Base-by-base conservation (phyloP, 2,888 invertebrate genomes). In the Eupithecia abbreviata region DNA sequence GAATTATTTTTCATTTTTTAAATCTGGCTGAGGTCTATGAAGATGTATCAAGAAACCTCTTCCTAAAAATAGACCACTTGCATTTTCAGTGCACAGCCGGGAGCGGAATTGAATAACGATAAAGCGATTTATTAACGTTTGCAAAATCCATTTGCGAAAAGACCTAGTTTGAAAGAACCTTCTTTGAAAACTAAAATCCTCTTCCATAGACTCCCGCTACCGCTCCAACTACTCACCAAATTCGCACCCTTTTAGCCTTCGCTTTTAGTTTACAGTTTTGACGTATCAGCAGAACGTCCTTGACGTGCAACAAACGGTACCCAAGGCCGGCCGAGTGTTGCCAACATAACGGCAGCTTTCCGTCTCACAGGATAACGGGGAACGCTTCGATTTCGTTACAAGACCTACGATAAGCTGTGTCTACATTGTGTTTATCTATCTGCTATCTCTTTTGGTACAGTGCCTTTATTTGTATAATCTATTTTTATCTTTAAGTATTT, bases 311-410 rank as follows among this genome's bases (percentile, higher is more conserved):
- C 30, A 62, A 62, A 78, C 75, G 62, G 78, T 75, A 73, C 68
- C 45, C 75, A 75, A 78, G 75, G 78, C 65, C 78, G 62, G 30
- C 18, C 62, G 62, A 10, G 74, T 75, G 49, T 73, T 68, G 73
- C 47, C 4, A 69, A 69, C 69, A 47, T 93, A 93, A 93, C 92
- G 93, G 92, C 90, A 90, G 93, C 92, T 93, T 94, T 94, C 93
- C 91, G 91, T 93, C 93, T 93, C 92, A 88, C 91, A 91, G 94
- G 93, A 91, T 93, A 94, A 93, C 94, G 94, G 94, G 92, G 93
- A 85, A 91, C 93, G 93, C 94, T 95, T 93, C 92, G 91, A 90
- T 94, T 94, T 93, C 94, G 90, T 77, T 77, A 62, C 67, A 43
- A 58, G 69, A 45, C 62, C 45, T 43, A 62, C 72, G 62, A 62